phyloP scores from a whole-genome alignment of 2,888 invertebrate species.

The Stramonita haemastoma region DNA sequence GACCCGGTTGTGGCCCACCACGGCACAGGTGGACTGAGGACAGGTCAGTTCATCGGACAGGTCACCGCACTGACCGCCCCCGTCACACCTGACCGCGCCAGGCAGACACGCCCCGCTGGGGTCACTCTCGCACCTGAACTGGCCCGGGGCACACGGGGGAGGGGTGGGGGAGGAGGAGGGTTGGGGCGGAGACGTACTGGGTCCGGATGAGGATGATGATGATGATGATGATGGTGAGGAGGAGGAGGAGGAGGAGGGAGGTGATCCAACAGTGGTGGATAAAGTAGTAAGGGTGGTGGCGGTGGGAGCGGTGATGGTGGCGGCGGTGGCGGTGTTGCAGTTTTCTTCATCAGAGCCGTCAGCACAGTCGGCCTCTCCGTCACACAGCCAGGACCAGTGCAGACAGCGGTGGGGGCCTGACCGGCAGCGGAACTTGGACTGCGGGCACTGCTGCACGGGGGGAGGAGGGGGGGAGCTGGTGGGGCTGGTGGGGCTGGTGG shows the following conservation, averaged over 20 bases:
- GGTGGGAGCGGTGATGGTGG: neutral
- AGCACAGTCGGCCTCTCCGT: constrained; percentile 90
- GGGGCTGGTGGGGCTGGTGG: neutral
- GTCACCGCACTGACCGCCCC: constrained; percentile 89
- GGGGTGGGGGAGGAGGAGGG: neutral
- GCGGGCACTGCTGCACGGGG: neutral
- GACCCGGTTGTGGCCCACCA: neutral
- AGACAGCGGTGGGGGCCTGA: constrained; percentile 82
- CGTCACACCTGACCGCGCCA: constrained; percentile 85
- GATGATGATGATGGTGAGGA: neutral
- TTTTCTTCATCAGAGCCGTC: constrained; percentile 88
- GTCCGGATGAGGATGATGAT: neutral
- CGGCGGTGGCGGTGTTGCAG: constrained; percentile 53
- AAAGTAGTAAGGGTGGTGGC: neutral
- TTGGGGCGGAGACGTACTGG: neutral
- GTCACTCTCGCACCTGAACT: neutral
- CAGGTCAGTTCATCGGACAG: constrained; percentile 84
- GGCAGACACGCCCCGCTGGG: neutral
- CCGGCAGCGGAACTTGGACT: constrained; percentile 80
- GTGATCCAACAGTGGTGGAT: neutral
- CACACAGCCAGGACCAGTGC: constrained; percentile 89
- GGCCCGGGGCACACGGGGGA: neutral
- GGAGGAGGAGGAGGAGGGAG: neutral
- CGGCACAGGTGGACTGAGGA: neutral
- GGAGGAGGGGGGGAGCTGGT: neutral